Evolutionary conservation across 1,140 invertebrate genomes (phyloP).

Genomic region (Drosophila mojavensis): DNA sequence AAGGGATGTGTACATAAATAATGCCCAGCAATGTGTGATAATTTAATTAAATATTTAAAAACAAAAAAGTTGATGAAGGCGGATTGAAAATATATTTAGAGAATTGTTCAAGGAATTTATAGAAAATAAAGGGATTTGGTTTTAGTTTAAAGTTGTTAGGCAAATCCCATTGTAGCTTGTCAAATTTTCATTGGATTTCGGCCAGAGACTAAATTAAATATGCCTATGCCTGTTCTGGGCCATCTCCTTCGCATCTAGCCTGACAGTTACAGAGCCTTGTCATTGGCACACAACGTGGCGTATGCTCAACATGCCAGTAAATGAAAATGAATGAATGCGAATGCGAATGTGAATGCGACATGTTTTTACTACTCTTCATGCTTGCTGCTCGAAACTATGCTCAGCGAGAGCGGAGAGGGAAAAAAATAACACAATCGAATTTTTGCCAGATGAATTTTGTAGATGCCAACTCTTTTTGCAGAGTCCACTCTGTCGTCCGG

Average conservation of each 20-base stretch:
- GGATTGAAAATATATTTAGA: too few species aligned
- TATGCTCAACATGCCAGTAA: constrained; percentile 55
- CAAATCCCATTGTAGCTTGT: constrained; percentile 1
- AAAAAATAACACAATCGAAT: constrained; percentile 54
- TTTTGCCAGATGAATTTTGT: constrained; percentile 65
- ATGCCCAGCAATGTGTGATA: background rate
- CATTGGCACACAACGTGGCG: constrained; percentile 47
- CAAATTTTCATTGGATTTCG: constrained; percentile 7
- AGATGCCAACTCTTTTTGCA: constrained; percentile 51
- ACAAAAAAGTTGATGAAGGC: background rate
- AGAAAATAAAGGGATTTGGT: background rate
- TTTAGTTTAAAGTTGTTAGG: too few species aligned
- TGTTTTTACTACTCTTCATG: constrained; percentile 48
- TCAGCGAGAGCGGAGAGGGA: constrained; percentile 17
- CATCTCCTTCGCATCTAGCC: constrained; percentile 20
- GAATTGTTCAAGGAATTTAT: too few species aligned
- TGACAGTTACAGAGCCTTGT: constrained; percentile 57
- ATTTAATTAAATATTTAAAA: background rate
- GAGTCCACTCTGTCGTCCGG: background rate
- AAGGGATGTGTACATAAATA: background rate
- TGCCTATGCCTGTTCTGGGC: constrained; percentile 16
- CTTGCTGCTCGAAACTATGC: constrained; percentile 31
- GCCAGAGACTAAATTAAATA: constrained; percentile 48
- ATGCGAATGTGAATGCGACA: constrained; percentile 55
- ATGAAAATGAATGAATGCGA: constrained; percentile 67